Evolutionary conservation across 2,888 invertebrate species (phyloP).

Genomic region (Ochropleura plecta): DNA sequence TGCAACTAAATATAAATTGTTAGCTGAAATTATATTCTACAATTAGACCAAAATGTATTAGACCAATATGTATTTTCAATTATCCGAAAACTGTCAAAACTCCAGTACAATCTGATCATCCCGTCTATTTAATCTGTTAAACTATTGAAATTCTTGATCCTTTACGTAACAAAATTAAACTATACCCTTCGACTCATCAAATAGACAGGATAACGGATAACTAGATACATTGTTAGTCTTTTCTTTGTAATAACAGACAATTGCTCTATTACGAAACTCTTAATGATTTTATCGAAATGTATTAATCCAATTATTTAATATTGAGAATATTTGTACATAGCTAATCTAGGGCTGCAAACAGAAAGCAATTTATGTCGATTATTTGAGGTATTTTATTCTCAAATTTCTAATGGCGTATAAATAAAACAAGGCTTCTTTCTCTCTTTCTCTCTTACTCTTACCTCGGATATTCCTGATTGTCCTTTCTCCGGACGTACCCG

Average conservation of each 20-base stretch:
- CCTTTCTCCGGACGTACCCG: background rate
- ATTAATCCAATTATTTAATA: conserved; percentile 25
- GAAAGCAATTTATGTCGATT: background rate
- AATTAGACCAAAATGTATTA: background rate
- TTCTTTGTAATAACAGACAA: conserved; percentile 36
- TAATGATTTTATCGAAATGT: conserved; percentile 42
- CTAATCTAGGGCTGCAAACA: conserved; percentile 42
- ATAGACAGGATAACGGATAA: conserved; percentile 21
- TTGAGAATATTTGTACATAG: no score
- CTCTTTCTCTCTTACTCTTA: background rate
- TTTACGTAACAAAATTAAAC: background rate
- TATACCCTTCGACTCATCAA: conserved; percentile 25
- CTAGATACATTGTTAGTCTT: conserved; percentile 7
- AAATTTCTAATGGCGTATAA: background rate
- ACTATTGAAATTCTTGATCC: background rate
- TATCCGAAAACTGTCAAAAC: background rate
- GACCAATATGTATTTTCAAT: background rate
- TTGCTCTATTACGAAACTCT: conserved; percentile 44
- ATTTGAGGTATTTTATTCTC: background rate
- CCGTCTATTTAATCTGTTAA: background rate
- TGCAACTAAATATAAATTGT: background rate
- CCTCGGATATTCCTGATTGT: background rate
- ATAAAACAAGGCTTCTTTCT: background rate
- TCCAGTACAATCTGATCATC: no score
- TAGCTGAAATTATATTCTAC: background rate